Evolutionary conservation across 2,113 vertebrate genomes (phyloP).

Genomic region (Noctilio leporinus): DNA sequence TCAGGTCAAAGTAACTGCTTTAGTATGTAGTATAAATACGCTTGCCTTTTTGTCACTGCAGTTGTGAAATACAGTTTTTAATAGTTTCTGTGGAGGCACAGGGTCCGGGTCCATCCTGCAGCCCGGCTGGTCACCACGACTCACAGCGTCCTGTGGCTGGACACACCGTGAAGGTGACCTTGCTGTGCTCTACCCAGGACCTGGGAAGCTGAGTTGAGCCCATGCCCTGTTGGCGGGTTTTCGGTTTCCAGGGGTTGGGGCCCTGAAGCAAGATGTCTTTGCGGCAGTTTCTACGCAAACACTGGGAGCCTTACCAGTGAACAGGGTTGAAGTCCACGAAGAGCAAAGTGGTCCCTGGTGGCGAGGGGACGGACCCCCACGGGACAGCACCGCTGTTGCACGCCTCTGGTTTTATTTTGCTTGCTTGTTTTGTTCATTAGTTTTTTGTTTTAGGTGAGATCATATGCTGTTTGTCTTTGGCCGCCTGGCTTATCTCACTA

Average conservation of each 20-base stretch:
- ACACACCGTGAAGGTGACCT: neutral
- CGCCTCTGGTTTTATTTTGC: too few relatives aligned
- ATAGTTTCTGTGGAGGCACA: neutral
- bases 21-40: neutral
- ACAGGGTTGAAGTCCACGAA: too few relatives aligned
- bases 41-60: neutral
- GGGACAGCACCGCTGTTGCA: too few relatives aligned
- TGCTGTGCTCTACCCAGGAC: fast-evolving
- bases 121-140: neutral
- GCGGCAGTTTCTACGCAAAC: conserved; percentile 25
- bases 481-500: too few relatives aligned
- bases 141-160: neutral
- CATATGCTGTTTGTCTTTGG: too few relatives aligned
- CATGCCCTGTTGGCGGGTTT: fast-evolving
- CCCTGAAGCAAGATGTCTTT: neutral
- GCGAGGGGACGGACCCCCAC: too few relatives aligned
- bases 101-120: fast-evolving
- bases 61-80: neutral
- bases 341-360: too few relatives aligned
- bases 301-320: too few relatives aligned
- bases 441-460: too few relatives aligned
- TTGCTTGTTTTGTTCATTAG: too few relatives aligned
- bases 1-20: neutral
- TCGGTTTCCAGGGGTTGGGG: neutral
- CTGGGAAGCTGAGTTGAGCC: neutral